Evolutionary conservation across 2,113 vertebrate species (phyloP), one percentile per base, ranked within the genome.

Genomic region (Brachionichthys hirsutus): DNA sequence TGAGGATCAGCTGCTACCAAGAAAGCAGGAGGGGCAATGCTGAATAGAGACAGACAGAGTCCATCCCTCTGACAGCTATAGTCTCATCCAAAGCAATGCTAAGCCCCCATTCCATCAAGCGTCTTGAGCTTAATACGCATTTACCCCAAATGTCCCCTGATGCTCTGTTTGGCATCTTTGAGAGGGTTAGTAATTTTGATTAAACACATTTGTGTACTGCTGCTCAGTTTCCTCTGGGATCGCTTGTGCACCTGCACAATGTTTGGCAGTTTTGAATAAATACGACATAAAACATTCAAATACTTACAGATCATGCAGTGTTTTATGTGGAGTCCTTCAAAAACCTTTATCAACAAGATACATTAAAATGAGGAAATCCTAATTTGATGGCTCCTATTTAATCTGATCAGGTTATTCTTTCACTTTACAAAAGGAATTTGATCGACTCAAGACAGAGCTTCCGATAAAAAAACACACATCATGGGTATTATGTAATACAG

Each of bases 371-470:
- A 52, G 57, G 34, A 62, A 60, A 69, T 70, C 45, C 30, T 30
- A 18, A 62, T 81, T 68, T 50, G 66, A 78, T 59, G 54, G 67
- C 67, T 70, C 50, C 22, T 50, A 54, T 58, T 45, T 72, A 9
- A 64, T 61, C 64, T 49, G 64, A 62, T 54, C 38, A 54, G 54
- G 40, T 59, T 78, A 64, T 59, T 77, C 13, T 80, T 68, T 74
- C 18, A 13, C 48, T 70, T 85, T 78, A 72, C 54, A 53, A 69
- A 64, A 55, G 67, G 40, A 80, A 80, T 77, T 77, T 38, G 68
- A 87, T 76, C 77, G 84, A 85, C 83, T 81, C 46, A 66, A 72
- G 75, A 64, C 48, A 56, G 22, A 72, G 56, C 12, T 43, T 58
- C 57, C 58, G 41, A 73, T 67, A 71, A 77, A 67, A 67, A 67